Evolutionary conservation across 2,888 invertebrate species (phyloP), one percentile per base, ranked within the genome.

Genomic region (Portevinia maculata): DNA sequence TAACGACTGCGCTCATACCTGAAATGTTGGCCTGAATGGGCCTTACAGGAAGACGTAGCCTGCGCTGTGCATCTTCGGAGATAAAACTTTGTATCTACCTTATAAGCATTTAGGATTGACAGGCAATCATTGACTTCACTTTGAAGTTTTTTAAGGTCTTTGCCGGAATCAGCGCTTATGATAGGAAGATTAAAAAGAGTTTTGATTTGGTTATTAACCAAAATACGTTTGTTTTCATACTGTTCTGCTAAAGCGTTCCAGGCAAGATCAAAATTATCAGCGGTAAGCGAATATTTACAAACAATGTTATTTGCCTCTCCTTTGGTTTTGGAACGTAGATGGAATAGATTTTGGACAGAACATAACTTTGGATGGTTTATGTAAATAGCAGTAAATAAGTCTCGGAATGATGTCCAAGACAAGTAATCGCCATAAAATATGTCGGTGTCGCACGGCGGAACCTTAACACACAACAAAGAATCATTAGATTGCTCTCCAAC

Each of bases 161-260:
- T 28, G 8, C 28, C 8, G 3, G 64, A 71, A 19, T 71, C 64
- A 15, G 7, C 8, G 0, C 2, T 5, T 8, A 50, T 50, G 15
- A 24, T 13, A 1, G 50, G 50, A 7, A 50, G 15, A 24, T 30
- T 52, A 52, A 52, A 52, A 7, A 52, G 50, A 24, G 6, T 24
- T 24, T 73, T 73, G 0, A 79, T 28, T 41, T 79, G 59, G 5
- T 39, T 41, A 21, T 76, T 81, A 0, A 70, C 53, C 7, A 83
- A 32, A 2, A 78, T 59, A 6, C 74, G 53, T 32, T 67, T 69
- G 24, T 75, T 81, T 53, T 81, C 75, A 9, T 70, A 81, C n/a
- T 69, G 53, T 7, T 81, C 57, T 3, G 41, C 24, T 3, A 69
- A n/a, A 6, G 60, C 60, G 0, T 30, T 17, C 62, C 74, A 79